Conservation (phyloP, 1,140 invertebrate species). For the Trissolcus basalis region DNA sequence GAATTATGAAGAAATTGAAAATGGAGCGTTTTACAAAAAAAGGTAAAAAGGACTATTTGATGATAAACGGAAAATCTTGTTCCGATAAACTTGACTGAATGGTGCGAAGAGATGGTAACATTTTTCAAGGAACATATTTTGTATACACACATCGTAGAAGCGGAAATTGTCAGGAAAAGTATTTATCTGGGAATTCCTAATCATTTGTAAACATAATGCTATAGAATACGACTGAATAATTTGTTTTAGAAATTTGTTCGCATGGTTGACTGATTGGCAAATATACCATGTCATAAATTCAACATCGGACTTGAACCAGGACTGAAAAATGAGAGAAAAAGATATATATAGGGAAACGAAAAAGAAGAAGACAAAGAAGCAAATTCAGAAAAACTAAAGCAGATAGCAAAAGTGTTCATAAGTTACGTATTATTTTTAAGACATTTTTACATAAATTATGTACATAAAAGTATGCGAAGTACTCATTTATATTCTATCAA, state of each 20-base stretch:
- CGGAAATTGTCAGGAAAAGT: conserved; percentile 87
- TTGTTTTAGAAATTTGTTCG: conserved; percentile 62
- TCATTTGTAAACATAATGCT: too few species aligned
- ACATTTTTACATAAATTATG: too few species aligned
- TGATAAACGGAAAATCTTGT: conserved; percentile 69
- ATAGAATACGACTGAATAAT: too few species aligned
- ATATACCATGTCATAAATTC: conserved; percentile 83
- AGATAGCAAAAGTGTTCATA: too few species aligned
- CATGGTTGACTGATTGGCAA: conserved; percentile 86
- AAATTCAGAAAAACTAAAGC: neutral
- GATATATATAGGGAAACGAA: conserved; percentile 7
- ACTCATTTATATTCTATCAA: too few species aligned
- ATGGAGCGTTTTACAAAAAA: conserved; percentile 74
- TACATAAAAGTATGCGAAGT: too few species aligned
- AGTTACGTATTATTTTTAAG: too few species aligned
- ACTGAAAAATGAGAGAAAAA: conserved; percentile 49
- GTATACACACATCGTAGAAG: conserved; percentile 86
- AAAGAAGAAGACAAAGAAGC: neutral
- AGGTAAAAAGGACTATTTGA: conserved; percentile 65
- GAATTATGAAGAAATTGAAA: conserved; percentile 7
- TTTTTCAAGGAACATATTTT: conserved; percentile 90
- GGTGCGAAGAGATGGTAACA: conserved; percentile 82
- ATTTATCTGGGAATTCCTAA: conserved; percentile 64
- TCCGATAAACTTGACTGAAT: conserved; percentile 87
- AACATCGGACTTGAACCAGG: conserved; percentile 74